Base-by-base conservation (phyloP, 2,888 invertebrate genomes). In the Xestia ashworthii region DNA sequence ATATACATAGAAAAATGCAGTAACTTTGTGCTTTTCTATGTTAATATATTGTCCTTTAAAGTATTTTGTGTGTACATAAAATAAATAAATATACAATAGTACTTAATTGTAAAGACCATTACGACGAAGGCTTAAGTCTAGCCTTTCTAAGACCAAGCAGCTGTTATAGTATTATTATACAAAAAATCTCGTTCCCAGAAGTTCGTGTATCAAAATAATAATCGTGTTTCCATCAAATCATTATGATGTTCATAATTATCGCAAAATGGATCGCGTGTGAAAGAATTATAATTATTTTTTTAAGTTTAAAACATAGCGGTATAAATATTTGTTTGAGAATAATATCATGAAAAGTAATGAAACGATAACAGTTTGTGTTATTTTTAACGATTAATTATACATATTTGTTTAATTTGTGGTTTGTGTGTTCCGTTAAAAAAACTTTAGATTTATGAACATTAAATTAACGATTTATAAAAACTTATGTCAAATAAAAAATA, bases 231-330 rank as follows among this genome's bases (percentile, higher is more conserved):
- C 68, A 69, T 82, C 41, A 76, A 82, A 75, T 69, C 5, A 66
- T 76, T 50, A 16, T 11, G 5, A 65, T 82, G 71, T 69, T 67
- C 32, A 48, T 71, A 55, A 65, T 60, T 69, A 82, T 82, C 86
- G n/a, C 44, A 38, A 76, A 66, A 71, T 75, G 22, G 38, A 82
- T 85, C 82, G 76, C 82, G 77, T 82, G 82, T 62, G 82, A 82
- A 85, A 82, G 53, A 75, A 70, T 65, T 65, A 12, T 25, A 65
- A 44, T 44, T 65, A n/a, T 44, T 65, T 38, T 44, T 16, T 38
- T 12, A 9, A n/a, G 3, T n/a, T 44, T n/a, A n/a, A 14, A 46
- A 25, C 19, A 62, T 44, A 71, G 22, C 6, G 44, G 50, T 75
- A 71, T 32, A 32, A 32, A 32, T 81, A 71, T 81, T 81, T 81